These are phyloP conservation scores for Gastrophryne carolinensis DNA, from an alignment of 2,797 vertebrate species.

Conservation along the genomic window DNA sequence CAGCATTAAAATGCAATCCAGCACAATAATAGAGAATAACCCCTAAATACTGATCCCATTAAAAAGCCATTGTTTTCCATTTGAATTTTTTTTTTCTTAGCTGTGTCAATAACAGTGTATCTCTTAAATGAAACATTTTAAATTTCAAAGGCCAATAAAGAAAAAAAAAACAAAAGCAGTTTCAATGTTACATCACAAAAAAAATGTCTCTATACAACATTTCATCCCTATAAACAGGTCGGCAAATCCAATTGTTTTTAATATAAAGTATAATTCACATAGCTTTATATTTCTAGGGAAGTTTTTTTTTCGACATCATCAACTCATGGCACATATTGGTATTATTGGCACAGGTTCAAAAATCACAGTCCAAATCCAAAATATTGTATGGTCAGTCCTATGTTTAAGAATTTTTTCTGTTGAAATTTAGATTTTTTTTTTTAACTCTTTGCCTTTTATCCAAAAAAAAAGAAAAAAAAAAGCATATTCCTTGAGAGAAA, in stretches of 20 bases:
- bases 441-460: conserved; percentile 58
- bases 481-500: conserved; percentile 55
- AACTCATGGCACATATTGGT: conserved; percentile 98
- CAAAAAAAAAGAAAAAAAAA: conserved; percentile 57
- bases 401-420: conserved; percentile 14
- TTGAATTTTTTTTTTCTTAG: conserved; percentile 31
- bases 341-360: conserved; percentile 98
- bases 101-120: not conserved
- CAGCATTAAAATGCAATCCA: conserved; percentile 42
- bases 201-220: conserved; percentile 61
- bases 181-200: conserved; percentile 76
- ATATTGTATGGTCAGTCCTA: conserved; percentile 26
- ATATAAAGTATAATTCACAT: conserved; percentile 51
- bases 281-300: conserved; percentile 55
- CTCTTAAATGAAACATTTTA: conserved; percentile 29
- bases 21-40: conserved; percentile 30
- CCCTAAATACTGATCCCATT: conserved; percentile 20
- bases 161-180: conserved; percentile 38
- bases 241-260: conserved; percentile 48
- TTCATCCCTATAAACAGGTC: conserved; percentile 36
- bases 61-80: conserved; percentile 19
- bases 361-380: conserved; percentile 74
- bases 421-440: conserved; percentile 20
- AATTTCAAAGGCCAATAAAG: too few relatives aligned
- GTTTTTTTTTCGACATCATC: conserved; percentile 70